Base-by-base conservation (phyloP, 2,797 vertebrate species). In the Tinamus major region DNA sequence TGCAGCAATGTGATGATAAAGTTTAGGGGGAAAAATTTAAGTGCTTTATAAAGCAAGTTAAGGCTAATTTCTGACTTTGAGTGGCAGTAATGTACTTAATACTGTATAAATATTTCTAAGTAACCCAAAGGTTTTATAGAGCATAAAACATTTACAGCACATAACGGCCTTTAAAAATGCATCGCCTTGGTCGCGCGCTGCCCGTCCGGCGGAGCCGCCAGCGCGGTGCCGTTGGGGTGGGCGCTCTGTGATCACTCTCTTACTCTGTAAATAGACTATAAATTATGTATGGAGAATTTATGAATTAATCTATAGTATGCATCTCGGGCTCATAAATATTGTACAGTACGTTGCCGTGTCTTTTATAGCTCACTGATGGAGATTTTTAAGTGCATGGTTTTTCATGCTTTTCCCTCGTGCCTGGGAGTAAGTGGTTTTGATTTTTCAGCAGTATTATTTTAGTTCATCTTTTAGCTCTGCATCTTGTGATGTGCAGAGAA, bases 281-380 rank as follows among this genome's bases (percentile, higher is more conserved):
- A 96, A 97, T 95, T 95, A 96, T 96, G 91, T 11, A 97, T 95
- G 93, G 90, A 72, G 91, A 67, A 88, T 90, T 95, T 96, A 96
- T 92, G 94, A 92, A 94, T 96, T 94, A 95, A 96, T 96, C 95
- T 94, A 88, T 97, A 93, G 91, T 39, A n/a, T 87, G 21, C 87
- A 89, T 85, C 90, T 92, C 70, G 44, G 35, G 33, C 87, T 94
- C 92, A 96, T 96, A 94, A 97, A 97, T 97, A 94, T 93, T 96
- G 82, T 58, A 94, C 69, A 31, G 42, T 59, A 70, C 67, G 65
- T 93, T 11, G 24, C 63, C 93, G 86, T 67, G 61, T 87, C 53
- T 85, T 91, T 85, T 53, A 20, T 48, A 85, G 79, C 83, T 65
- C 5, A 33, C 61, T 79, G 79, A 65, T 78, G 84, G 80, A 82